phyloP scores from a whole-genome alignment of 2,888 invertebrate species.

The Caenorhabditis japonica region DNA sequence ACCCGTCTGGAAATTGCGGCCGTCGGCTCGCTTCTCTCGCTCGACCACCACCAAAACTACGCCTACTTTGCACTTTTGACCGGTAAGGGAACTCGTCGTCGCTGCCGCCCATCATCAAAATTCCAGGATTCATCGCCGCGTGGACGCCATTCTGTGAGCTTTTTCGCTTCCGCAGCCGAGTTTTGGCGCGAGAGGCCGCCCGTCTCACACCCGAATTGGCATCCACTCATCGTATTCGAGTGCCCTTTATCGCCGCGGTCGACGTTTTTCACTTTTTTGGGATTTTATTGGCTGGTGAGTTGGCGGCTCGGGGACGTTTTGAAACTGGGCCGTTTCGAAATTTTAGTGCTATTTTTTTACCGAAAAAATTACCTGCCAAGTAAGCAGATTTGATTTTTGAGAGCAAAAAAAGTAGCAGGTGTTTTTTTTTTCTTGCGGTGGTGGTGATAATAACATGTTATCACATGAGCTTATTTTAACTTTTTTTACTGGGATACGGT shows the following conservation, averaged over 20 bases:
- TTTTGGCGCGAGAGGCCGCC: neutral
- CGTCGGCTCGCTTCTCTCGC: neutral
- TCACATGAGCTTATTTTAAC: constrained; percentile 19
- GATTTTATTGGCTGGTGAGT: constrained; percentile 2
- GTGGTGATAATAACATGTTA: neutral
- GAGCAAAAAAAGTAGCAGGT: neutral
- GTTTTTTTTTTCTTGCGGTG: neutral
- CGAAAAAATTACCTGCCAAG: constrained; percentile 8
- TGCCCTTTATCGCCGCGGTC: constrained; percentile 16
- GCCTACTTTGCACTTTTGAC: constrained; percentile 7
- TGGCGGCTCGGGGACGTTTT: neutral
- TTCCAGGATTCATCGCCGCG: constrained; percentile 15
- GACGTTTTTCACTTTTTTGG: constrained; percentile 20
- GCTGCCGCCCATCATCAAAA: too few species aligned
- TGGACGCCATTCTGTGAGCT: constrained; percentile 17
- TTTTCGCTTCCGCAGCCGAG: constrained; percentile 14
- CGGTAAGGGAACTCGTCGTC: neutral
- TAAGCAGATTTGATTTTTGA: neutral
- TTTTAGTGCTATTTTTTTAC: too few species aligned
- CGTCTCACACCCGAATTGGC: constrained; percentile 9
- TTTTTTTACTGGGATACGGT: too few species aligned
- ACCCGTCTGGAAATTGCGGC: constrained; percentile 17
- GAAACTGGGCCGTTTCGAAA: neutral
- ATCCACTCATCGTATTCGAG: constrained; percentile 5
- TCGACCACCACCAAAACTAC: constrained; percentile 6